Evolutionary conservation across 2,888 invertebrate genomes (phyloP).

Genomic region (Reticulitermes lucifugus): DNA sequence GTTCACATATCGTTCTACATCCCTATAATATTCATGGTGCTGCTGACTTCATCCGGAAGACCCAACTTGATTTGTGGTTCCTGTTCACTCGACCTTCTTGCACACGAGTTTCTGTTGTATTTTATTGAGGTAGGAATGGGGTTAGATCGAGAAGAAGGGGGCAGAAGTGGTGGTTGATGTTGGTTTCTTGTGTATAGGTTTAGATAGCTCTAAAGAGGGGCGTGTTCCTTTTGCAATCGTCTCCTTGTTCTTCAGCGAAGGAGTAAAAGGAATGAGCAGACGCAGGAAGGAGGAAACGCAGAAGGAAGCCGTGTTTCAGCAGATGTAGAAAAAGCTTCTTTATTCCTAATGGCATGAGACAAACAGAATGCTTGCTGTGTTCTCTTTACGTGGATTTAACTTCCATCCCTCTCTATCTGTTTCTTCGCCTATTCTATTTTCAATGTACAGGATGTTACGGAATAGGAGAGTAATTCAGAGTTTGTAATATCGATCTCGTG

Average conservation of each 20-base stretch:
- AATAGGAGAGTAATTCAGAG: neutral
- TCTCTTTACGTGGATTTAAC: neutral
- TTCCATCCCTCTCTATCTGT: neutral
- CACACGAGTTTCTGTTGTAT: neutral
- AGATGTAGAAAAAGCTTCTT: constrained; percentile 36
- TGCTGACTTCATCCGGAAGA: no score
- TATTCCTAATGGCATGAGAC: constrained; percentile 48
- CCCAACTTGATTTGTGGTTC: neutral
- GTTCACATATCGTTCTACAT: no score
- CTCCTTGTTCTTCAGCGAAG: neutral
- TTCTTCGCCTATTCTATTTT: neutral
- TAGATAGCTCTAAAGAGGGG: constrained; percentile 26
- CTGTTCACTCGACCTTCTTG: neutral
- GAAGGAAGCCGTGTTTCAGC: constrained; percentile 19
- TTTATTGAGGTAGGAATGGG: neutral
- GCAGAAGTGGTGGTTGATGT: neutral
- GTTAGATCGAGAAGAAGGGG: neutral
- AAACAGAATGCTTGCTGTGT: constrained; percentile 33
- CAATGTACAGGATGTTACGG: neutral
- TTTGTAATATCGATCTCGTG: no score
- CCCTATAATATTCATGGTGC: no score
- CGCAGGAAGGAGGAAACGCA: neutral
- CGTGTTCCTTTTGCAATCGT: neutral
- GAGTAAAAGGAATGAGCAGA: constrained; percentile 16
- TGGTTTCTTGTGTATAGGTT: constrained; percentile 18